Conservation (phyloP, 2,113 vertebrate genomes). For the Aramus guarauna region DNA sequence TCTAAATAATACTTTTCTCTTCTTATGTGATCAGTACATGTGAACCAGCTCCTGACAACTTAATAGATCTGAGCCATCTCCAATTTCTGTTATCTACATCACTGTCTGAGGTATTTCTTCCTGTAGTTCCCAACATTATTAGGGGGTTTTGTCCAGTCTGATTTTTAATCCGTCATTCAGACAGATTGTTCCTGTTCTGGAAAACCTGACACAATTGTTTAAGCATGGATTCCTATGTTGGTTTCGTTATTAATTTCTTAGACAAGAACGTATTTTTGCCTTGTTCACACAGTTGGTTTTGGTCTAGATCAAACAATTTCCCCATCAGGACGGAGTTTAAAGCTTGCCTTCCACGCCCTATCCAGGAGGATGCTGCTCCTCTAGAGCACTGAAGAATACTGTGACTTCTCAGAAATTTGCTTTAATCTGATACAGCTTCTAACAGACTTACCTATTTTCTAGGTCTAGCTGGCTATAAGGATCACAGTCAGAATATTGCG, state of each 20-base stretch:
- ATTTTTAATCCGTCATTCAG: neutral
- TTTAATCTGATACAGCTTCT: neutral
- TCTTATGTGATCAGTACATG: rapidly evolving
- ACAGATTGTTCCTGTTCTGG: neutral
- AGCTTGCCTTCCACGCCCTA: neutral
- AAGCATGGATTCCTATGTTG: neutral
- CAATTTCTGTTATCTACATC: neutral
- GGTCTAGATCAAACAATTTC: neutral
- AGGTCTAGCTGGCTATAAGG: constrained; percentile 76
- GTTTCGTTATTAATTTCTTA: neutral
- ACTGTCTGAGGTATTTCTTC: neutral
- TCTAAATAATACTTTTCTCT: neutral
- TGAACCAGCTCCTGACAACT: neutral
- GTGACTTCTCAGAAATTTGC: neutral
- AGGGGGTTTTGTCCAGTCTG: neutral
- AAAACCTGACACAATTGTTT: neutral
- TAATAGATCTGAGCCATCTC: neutral
- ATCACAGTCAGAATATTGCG: constrained; percentile 58
- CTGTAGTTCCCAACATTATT: neutral
- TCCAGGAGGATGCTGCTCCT: neutral
- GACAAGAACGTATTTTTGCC: neutral
- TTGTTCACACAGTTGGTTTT: neutral
- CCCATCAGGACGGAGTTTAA: neutral
- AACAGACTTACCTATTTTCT: neutral
- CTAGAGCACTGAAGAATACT: neutral